Evolutionary conservation across 2,113 vertebrate genomes (phyloP).

Genomic region (Beaufortia kweichowensis): DNA sequence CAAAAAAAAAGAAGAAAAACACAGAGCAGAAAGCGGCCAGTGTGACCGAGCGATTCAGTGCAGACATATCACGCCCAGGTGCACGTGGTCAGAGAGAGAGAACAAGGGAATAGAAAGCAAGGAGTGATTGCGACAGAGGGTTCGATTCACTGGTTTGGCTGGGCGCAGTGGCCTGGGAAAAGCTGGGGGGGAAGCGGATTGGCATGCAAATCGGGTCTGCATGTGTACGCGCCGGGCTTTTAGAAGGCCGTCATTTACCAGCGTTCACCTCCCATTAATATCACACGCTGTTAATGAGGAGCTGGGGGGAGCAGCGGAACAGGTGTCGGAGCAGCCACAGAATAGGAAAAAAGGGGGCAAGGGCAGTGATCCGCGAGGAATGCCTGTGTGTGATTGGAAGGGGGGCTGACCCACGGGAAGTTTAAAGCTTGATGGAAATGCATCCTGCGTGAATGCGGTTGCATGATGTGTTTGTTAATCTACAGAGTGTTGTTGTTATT

Average conservation of each 20-base stretch:
- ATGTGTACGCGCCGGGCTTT: slow-evolving; percentile 52
- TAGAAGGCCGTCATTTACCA: slow-evolving; percentile 64
- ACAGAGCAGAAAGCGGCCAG: neutral
- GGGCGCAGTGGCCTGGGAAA: slow-evolving; percentile 52
- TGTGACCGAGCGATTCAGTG: slow-evolving; percentile 17
- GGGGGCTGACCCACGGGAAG: slow-evolving; percentile 3
- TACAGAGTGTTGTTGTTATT: neutral
- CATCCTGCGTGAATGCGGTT: neutral
- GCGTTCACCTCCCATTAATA: slow-evolving; percentile 79
- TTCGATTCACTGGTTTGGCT: slow-evolving; percentile 38
- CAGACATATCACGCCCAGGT: slow-evolving; percentile 46
- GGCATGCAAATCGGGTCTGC: slow-evolving; percentile 73
- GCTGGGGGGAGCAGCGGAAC: slow-evolving; percentile 56
- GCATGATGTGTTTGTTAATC: neutral
- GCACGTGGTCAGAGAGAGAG: slow-evolving; percentile 46
- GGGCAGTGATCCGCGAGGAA: slow-evolving; percentile 77
- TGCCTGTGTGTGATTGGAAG: slow-evolving; percentile 64
- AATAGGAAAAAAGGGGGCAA: slow-evolving; percentile 75
- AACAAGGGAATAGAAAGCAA: slow-evolving; percentile 17
- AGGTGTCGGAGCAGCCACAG: slow-evolving; percentile 74
- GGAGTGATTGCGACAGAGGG: slow-evolving; percentile 42
- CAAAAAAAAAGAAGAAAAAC: neutral
- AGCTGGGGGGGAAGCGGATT: slow-evolving; percentile 46
- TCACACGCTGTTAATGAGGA: slow-evolving; percentile 79
- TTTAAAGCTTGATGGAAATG: slow-evolving; percentile 17